phyloP scores from a whole-genome alignment of 2,113 vertebrate species.

The Cottus gobio region DNA sequence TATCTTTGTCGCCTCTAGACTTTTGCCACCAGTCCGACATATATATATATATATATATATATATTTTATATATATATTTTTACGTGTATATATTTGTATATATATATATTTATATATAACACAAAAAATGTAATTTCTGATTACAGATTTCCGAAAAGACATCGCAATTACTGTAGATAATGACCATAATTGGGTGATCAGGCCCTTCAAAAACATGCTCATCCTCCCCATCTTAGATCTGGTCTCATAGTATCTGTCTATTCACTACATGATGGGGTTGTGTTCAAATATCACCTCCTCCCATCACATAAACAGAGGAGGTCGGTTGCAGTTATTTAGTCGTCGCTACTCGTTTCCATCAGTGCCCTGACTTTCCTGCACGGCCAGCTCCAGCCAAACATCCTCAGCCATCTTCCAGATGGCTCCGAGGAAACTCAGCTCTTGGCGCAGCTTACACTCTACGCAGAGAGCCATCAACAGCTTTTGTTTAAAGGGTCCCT shows the following conservation, averaged over 20 bases:
- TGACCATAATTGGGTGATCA: neutral
- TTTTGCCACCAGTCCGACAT: neutral
- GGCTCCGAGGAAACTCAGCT: slow-evolving; percentile 57
- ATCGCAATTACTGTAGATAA: neutral
- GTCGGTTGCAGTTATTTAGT: slow-evolving; percentile 10
- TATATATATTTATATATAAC: no score
- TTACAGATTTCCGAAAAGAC: neutral
- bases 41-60: neutral
- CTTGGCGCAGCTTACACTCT: slow-evolving; percentile 38
- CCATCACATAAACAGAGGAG: neutral
- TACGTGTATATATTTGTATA: no score
- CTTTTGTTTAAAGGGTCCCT: slow-evolving; percentile 62
- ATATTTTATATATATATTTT: no score
- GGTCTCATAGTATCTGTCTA: neutral
- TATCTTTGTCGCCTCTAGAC: neutral
- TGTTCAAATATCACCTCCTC: slow-evolving; percentile 3
- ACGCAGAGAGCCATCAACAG: slow-evolving; percentile 50
- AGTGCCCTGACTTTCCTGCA: slow-evolving; percentile 23
- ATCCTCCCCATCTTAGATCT: neutral
- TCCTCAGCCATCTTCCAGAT: slow-evolving; percentile 59
- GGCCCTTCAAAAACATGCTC: neutral
- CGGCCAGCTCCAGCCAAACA: slow-evolving; percentile 23
- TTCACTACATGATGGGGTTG: neutral
- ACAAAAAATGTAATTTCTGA: neutral
- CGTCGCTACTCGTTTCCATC: slow-evolving; percentile 50